These are phyloP conservation scores for Myotis planiceps DNA, from an alignment of 2,797 vertebrate species.

Conservation along the genomic window DNA sequence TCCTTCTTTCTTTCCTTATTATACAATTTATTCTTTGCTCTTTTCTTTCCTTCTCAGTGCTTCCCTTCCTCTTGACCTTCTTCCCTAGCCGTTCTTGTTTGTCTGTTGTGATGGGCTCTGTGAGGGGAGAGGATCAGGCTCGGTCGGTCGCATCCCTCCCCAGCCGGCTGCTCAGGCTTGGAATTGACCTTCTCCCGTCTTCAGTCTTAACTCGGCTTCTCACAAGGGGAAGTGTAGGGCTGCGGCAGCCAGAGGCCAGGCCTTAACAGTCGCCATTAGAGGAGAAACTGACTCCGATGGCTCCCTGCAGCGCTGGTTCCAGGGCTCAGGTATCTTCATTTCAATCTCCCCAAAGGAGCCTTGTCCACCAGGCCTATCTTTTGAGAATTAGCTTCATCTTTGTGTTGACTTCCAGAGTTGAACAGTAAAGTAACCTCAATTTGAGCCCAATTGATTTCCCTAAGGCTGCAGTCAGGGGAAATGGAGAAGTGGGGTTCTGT, in stretches of 20 bases:
- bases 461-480: not conserved
- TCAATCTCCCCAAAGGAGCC: not conserved
- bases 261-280: constrained; percentile 60
- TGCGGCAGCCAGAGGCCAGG: not conserved
- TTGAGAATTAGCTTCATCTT: not conserved
- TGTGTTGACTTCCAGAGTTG: not conserved
- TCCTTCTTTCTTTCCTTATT: not conserved
- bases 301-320: not conserved
- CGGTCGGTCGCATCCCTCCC: not conserved
- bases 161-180: constrained; percentile 41
- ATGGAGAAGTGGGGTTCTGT: not conserved
- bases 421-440: constrained; percentile 18
- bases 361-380: not conserved
- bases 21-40: not conserved
- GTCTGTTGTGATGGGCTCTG: not conserved
- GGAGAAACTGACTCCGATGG: not conserved
- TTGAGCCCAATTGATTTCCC: not conserved
- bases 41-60: not conserved
- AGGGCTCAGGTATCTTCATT: not conserved
- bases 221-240: constrained; percentile 61
- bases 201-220: constrained; percentile 17
- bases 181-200: constrained; percentile 74
- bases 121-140: not conserved
- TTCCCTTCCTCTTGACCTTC: not conserved
- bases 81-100: not conserved